These are phyloP conservation scores for Thryonomys swinderianus DNA, from an alignment of 2,113 vertebrate species.

Conservation along the genomic window DNA sequence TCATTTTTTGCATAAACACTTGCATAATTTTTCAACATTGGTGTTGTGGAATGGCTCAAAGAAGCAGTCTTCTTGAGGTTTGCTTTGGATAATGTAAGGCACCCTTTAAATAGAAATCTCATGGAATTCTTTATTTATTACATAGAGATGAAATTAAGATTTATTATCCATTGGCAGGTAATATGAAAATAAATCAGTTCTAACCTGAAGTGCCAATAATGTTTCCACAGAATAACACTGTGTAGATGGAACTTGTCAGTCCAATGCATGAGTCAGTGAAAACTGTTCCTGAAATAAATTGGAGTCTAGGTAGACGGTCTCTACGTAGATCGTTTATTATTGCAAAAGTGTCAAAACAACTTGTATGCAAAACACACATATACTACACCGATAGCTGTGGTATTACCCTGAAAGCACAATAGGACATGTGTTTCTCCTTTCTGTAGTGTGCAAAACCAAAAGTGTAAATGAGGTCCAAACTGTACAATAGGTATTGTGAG, in stretches of 20 bases:
- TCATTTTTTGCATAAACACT: conserved; percentile 4
- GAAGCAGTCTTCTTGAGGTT: background rate
- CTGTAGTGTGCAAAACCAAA: too few species aligned
- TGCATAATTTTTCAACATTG: conserved; percentile 24
- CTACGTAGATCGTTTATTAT: background rate
- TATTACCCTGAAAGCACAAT: background rate
- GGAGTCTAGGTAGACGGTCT: background rate
- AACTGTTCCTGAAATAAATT: conserved; percentile 2
- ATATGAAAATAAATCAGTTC: background rate
- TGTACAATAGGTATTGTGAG: too few species aligned
- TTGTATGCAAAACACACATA: background rate
- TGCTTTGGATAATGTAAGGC: background rate
- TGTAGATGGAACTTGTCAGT: background rate
- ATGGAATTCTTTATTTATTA: background rate
- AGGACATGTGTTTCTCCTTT: background rate
- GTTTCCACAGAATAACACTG: background rate
- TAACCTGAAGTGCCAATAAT: background rate
- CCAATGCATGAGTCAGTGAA: background rate
- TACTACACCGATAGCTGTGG: background rate
- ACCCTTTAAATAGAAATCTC: background rate
- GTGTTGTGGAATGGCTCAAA: background rate
- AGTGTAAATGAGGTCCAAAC: too few species aligned
- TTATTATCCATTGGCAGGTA: background rate
- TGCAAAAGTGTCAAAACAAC: background rate
- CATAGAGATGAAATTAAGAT: conserved; percentile 40